Percentiles rank a stretch among this genome's conserved stretches.
phyloP scores from a whole-genome alignment of 2,888 invertebrate species.

The Taphrorychus bicolor region DNA sequence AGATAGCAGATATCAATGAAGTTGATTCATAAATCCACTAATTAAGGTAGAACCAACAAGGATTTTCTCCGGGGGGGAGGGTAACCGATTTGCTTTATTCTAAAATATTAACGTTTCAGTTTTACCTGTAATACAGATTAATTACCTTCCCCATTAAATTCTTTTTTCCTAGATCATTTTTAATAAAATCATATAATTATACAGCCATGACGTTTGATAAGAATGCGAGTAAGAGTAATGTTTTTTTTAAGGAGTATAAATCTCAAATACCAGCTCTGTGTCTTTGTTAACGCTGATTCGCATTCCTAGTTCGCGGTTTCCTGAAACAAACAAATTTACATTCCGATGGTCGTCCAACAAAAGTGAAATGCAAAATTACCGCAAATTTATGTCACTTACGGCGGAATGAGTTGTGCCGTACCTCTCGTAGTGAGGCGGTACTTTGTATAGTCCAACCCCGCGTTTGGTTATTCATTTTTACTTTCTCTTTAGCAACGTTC shows the following conservation, averaged over 20 bases:
- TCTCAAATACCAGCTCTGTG: background rate
- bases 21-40: conserved; percentile 19
- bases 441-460: conserved; percentile 22
- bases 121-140: too few species aligned
- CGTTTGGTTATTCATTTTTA: conserved; percentile 21
- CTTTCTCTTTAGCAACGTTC: conserved; percentile 24
- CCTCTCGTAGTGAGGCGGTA: conserved; percentile 17
- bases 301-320: background rate
- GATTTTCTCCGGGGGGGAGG: background rate
- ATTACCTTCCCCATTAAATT: background rate
- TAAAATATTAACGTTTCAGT: background rate
- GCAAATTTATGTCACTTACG: conserved; percentile 26
- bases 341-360: background rate
- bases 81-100: conserved; percentile 13
- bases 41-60: conserved; percentile 23
- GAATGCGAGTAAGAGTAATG: background rate
- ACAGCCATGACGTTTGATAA: background rate
- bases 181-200: background rate
- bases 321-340: background rate
- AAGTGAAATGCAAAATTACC: conserved; percentile 22
- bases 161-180: background rate
- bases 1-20: conserved; percentile 23
- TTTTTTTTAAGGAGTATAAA: background rate
- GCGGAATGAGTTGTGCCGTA: conserved; percentile 25
- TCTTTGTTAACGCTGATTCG: background rate